A percentile compares a stretch with the other conserved stretches of the same genome.
Evolutionary conservation across 2,888 invertebrate genomes (phyloP).

Genomic region (Chironomus tentans): DNA sequence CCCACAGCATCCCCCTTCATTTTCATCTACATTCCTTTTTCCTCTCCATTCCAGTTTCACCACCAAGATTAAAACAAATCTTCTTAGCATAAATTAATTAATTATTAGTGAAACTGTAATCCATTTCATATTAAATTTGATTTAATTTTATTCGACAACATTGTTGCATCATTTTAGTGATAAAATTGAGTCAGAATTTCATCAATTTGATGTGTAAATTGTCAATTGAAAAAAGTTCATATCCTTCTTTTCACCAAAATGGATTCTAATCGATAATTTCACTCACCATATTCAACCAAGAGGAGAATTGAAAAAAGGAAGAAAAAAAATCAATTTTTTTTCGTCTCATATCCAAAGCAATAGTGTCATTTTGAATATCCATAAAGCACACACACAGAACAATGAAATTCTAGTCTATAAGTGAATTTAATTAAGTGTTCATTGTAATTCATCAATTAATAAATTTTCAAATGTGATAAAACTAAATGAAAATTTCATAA

Average conservation of each 20-base stretch:
- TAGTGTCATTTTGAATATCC: no score
- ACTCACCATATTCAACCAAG: neutral
- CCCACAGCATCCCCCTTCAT: slow-evolving; percentile 1
- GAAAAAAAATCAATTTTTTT: neutral
- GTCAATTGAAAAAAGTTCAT: neutral
- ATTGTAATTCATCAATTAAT: neutral
- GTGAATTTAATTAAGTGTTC: neutral
- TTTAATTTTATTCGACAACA: neutral
- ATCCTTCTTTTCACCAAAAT: slow-evolving; percentile 18
- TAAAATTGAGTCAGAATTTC: neutral
- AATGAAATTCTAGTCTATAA: neutral
- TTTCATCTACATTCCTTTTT: slow-evolving; percentile 5
- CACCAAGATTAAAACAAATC: slow-evolving; percentile 17
- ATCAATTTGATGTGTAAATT: neutral
- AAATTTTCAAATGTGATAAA: neutral
- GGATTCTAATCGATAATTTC: slow-evolving; percentile 27
- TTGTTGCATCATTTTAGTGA: neutral
- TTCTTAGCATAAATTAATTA: slow-evolving; percentile 20
- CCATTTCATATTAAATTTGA: slow-evolving; percentile 2
- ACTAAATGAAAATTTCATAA: neutral
- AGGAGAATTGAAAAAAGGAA: neutral
- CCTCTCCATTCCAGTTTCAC: slow-evolving; percentile 19
- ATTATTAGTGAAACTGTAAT: slow-evolving; percentile 22
- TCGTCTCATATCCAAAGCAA: neutral
- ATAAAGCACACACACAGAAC: neutral